Conservation (phyloP, 2,888 invertebrate species). For the Choreutis nemorana region DNA sequence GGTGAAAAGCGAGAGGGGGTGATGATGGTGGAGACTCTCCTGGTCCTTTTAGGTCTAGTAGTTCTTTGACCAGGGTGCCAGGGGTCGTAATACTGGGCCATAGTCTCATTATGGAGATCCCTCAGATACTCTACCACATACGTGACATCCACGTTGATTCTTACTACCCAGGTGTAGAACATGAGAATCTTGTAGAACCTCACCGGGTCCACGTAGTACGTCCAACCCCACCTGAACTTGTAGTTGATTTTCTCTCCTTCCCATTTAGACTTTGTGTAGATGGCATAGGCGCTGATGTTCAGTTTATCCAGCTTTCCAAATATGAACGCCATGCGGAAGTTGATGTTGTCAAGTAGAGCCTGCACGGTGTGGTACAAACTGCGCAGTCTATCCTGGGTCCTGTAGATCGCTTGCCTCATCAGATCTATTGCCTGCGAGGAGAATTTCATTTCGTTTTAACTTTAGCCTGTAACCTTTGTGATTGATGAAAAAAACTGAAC, state of each 20-base stretch:
- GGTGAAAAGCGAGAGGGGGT: too few species aligned
- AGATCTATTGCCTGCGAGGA: not conserved
- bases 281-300: conserved; percentile 13
- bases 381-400: conserved; percentile 16
- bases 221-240: too few species aligned
- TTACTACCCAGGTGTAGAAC: conserved; percentile 18
- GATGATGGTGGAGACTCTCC: too few species aligned
- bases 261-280: conserved; percentile 10
- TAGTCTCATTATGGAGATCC: too few species aligned
- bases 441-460: too few species aligned
- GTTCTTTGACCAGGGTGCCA: too few species aligned
- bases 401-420: conserved; percentile 15
- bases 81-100: too few species aligned
- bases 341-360: conserved; percentile 9
- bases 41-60: too few species aligned
- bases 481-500: too few species aligned
- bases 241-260: not conserved
- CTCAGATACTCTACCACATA: conserved; percentile 20
- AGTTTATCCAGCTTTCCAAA: conserved; percentile 19
- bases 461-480: too few species aligned
- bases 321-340: conserved; percentile 18
- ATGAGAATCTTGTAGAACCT: not conserved
- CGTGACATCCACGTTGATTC: conserved; percentile 21
- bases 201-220: too few species aligned
- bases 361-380: conserved; percentile 11